Conservation (phyloP, 2,797 vertebrate species). For the Pampus argenteus region DNA sequence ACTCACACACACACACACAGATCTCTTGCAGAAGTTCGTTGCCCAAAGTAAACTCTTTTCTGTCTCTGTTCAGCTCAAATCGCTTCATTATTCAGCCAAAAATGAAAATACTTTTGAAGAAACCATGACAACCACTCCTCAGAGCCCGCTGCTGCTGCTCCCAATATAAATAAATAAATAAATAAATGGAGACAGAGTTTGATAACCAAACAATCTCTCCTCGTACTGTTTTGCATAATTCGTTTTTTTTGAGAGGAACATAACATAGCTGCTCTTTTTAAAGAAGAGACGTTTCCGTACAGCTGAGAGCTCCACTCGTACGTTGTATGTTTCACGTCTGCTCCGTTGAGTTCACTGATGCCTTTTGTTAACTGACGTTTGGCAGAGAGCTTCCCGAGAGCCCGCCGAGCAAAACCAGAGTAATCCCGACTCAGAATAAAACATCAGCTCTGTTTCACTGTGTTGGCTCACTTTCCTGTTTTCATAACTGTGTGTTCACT, state of each 20-base stretch:
- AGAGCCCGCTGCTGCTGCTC: slow-evolving; percentile 19
- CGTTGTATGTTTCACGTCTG: too few species aligned
- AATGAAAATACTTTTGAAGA: slow-evolving; percentile 47
- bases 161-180: not conserved
- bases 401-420: slow-evolving; percentile 39
- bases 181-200: not conserved
- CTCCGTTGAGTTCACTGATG: slow-evolving; percentile 37
- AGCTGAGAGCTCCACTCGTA: not conserved
- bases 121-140: slow-evolving; percentile 66
- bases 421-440: slow-evolving; percentile 61
- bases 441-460: slow-evolving; percentile 52
- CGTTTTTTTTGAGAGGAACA: slow-evolving; percentile 58
- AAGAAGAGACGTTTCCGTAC: not conserved
- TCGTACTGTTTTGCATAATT: slow-evolving; percentile 54
- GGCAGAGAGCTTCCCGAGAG: slow-evolving; percentile 43
- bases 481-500: slow-evolving; percentile 30
- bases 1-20: slow-evolving; percentile 19
- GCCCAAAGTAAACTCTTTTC: slow-evolving; percentile 16
- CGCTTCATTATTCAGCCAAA: slow-evolving; percentile 34
- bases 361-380: slow-evolving; percentile 50
- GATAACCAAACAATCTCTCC: slow-evolving; percentile 5
- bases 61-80: slow-evolving; percentile 18
- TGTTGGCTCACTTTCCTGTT: slow-evolving; percentile 38
- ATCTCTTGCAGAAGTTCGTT: slow-evolving; percentile 12
- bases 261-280: not conserved